Conservation (phyloP, 64 coral and sea anemone genomes). For the Stichodactyla helianthus region DNA sequence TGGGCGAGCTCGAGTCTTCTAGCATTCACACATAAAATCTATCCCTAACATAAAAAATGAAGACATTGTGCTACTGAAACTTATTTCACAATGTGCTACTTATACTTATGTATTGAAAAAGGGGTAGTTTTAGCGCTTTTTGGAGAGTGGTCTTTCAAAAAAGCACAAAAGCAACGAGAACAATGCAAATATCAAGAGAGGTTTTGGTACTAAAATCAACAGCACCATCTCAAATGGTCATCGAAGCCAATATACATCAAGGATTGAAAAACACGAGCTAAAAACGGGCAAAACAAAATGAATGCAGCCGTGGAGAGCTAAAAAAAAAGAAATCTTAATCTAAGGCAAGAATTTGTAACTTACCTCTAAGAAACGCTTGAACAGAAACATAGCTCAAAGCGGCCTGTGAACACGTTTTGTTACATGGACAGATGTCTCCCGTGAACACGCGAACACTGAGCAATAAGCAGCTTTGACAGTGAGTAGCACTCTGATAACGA, state of each 20-base stretch:
- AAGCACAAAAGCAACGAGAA: neutral
- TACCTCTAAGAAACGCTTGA: conserved; percentile 8
- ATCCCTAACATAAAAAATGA: no score
- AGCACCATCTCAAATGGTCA: neutral
- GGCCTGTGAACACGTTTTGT: neutral
- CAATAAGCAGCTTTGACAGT: neutral
- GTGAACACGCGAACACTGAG: neutral
- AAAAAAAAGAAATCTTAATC: neutral
- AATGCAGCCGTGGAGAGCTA: neutral
- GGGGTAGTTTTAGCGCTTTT: neutral
- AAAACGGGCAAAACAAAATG: neutral
- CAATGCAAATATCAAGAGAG: neutral
- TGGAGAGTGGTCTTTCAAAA: neutral
- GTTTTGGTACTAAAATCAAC: neutral
- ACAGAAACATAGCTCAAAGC: neutral
- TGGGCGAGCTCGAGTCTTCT: no score
- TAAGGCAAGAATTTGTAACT: neutral
- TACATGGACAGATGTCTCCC: neutral
- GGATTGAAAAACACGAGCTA: neutral
- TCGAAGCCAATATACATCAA: neutral
- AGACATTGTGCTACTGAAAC: no score
- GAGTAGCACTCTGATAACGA: neutral
- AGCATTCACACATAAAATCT: no score
- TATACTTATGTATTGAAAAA: no score
- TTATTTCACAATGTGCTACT: no score